Evolutionary conservation across 92 coral and sea anemone species (phyloP), one percentile per base, ranked within the genome.

Genomic region (Bergia sp.): DNA sequence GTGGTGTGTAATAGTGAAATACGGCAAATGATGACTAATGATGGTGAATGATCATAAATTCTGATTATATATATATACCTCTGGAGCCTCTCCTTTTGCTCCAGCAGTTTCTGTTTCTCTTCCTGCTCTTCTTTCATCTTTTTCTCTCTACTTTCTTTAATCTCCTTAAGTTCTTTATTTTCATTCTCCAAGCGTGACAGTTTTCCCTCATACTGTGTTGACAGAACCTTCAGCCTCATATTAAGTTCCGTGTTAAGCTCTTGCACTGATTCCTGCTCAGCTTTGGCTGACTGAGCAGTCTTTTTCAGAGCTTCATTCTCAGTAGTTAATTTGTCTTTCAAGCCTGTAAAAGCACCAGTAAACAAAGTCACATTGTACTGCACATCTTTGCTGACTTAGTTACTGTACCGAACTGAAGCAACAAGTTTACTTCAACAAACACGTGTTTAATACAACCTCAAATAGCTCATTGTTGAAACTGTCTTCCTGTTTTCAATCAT

Each of bases 241-340:
- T 94, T 97, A 2, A 90, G 94, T 86, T 96, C 99, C 7, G 85
- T 89, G 45, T 89, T 86, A 8, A 75, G 91, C 61, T 92, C 91
- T 13, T 86, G 74, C 65, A 95, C 10, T 23, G 89, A 85, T 79
- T 95, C 96, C 85, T 95, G 92, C 64, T 92, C 97, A 47, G 94
- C 96, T 40, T 88, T 88, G 4, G 91, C 75, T 5, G 93, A 78
- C 61, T 94, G 91, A 36, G 80, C 85, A 50, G 65, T 88, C 86
- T 95, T 96, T 89, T 93, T 95, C 57, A 95, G 75, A 0, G 93
- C 98, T 67, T 95, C 99, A 72, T 94, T 95, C 79, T 96, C 99
- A 45, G 94, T 76, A 18, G 89, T 91, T 61, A 91, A 69, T 88
- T 90, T 90, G 84, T 96, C 99, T 65, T 93, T 96, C 50, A 64